A percentile compares a stretch with the other conserved stretches of the same genome.
Evolutionary conservation across 2,888 invertebrate genomes (phyloP).

Genomic region (Choreutis nemorana): DNA sequence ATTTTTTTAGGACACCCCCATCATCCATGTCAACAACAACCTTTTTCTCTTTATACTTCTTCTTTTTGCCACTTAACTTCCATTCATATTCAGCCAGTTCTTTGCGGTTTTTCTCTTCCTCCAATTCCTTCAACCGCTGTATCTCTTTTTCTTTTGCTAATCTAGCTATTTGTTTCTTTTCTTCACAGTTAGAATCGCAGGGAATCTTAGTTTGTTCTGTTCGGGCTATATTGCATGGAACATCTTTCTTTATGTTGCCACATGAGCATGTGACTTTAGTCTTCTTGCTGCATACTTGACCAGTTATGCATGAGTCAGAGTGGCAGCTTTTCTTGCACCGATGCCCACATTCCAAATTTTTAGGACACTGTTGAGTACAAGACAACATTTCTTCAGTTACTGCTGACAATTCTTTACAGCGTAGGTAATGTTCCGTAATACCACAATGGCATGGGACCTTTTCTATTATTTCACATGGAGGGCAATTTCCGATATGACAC

Average conservation of each 20-base stretch:
- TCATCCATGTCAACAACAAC: conserved; percentile 47
- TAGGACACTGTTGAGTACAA: conserved; percentile 89
- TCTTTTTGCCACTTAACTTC: conserved; percentile 75
- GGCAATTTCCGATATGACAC: conserved; percentile 80
- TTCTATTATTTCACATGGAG: conserved; percentile 75
- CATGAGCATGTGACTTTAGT: conserved; percentile 82
- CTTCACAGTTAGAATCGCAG: conserved; percentile 72
- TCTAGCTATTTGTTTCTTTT: conserved; percentile 62
- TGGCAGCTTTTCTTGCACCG: conserved; percentile 80
- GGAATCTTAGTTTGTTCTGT: conserved; percentile 50
- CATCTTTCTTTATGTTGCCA: conserved; percentile 77
- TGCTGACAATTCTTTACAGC: conserved; percentile 73
- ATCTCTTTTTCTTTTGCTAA: conserved; percentile 62
- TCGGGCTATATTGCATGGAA: conserved; percentile 69
- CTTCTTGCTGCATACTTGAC: conserved; percentile 78
- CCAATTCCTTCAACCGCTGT: conserved; percentile 62
- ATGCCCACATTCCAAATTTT: conserved; percentile 87
- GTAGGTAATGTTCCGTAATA: conserved; percentile 75
- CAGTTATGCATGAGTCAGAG: conserved; percentile 71
- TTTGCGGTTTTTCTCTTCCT: conserved; percentile 73
- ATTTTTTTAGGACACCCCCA: conserved; percentile 39
- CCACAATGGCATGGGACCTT: conserved; percentile 84
- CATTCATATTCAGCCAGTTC: conserved; percentile 81
- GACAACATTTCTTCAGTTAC: conserved; percentile 57
- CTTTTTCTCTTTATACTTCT: conserved; percentile 56